Evolutionary conservation across 2,113 vertebrate genomes (phyloP), one percentile per base, ranked within the genome.

Genomic region (Hippopotamus amphibius): DNA sequence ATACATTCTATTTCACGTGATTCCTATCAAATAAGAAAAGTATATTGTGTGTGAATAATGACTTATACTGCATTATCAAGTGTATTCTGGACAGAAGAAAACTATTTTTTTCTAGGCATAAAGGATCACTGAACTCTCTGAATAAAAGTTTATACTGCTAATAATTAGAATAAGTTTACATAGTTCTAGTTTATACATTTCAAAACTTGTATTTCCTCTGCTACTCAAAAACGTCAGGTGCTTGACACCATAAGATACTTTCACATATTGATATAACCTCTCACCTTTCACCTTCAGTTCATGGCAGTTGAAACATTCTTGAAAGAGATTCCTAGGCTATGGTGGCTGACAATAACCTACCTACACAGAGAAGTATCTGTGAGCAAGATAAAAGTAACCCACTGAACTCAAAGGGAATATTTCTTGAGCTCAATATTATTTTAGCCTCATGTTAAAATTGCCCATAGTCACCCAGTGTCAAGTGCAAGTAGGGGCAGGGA

Each of bases 221-320:
- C 7, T 72, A 59, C 33, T 74, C 22, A 63, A 28, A 69, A 21
- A 87, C 3, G 83, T 50, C 3, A 19, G 13, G 28, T 37, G 3
- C 24, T 28, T 33, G 5, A 53, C 22, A 63, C 13, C 6, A 4
- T 37, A 22, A 79, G 24, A 68, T 59, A 30, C 6, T 15, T 65
- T 19, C 21, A 16, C 8, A 55, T 57, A 57, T 21, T 79, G 2
- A 7, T 24, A 22, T 61, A 24, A 22, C 33, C 16, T 79, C 17
- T 53, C 41, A 8, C 19, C 57, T 83, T 59, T 7, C 7, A 22
- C 12, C 6, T 6, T 59, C 72, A 22, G 24, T 57, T 71, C 41
- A 8, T 37, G 59, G 69, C 43, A 93, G 21, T 30, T 82, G 28
- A 69, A 37, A 85, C 84, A 74, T 72, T 92, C 28, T 46, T 61